Conservation (phyloP, 2,888 invertebrate genomes). For the Caenorhabditis sp. region DNA sequence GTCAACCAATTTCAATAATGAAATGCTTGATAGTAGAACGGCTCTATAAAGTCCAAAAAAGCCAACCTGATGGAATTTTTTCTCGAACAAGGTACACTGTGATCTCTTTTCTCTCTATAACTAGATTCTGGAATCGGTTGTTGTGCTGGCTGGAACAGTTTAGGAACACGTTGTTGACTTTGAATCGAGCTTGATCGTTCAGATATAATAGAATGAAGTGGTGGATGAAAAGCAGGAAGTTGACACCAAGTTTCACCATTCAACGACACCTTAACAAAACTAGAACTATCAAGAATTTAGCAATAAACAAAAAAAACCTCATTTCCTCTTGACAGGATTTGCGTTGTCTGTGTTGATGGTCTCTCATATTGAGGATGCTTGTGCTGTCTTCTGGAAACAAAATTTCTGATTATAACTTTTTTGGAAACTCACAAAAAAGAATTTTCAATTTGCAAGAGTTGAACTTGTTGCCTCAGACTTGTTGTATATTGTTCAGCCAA, state of each 20-base stretch:
- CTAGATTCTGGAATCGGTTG: not conserved
- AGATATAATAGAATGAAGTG: constrained; percentile 37
- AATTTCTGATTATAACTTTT: not conserved
- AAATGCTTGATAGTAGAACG: too few relatives aligned
- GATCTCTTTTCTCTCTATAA: not conserved
- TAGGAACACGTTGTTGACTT: constrained; percentile 1
- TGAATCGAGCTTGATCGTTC: not conserved
- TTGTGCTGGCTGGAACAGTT: not conserved
- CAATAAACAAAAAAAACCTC: constrained; percentile 16
- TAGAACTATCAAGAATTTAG: too few relatives aligned
- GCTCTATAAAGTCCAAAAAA: too few relatives aligned
- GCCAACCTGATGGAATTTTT: not conserved
- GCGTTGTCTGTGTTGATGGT: constrained; percentile 10
- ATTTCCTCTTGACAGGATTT: constrained; percentile 45
- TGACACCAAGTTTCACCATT: constrained; percentile 54
- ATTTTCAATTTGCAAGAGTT: not conserved
- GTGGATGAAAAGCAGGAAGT: constrained; percentile 50
- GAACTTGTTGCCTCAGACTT: not conserved
- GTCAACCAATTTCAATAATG: too few relatives aligned
- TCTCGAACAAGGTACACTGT: not conserved
- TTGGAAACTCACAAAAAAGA: not conserved
- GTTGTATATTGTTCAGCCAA: not conserved
- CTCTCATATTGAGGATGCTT: constrained; percentile 9
- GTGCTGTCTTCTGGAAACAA: not conserved
- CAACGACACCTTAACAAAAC: constrained; percentile 33